A percentile compares a stretch with the other conserved stretches of the same genome.
Evolutionary conservation across 2,113 vertebrate genomes (phyloP).

Genomic region (Tetrax tetrax): DNA sequence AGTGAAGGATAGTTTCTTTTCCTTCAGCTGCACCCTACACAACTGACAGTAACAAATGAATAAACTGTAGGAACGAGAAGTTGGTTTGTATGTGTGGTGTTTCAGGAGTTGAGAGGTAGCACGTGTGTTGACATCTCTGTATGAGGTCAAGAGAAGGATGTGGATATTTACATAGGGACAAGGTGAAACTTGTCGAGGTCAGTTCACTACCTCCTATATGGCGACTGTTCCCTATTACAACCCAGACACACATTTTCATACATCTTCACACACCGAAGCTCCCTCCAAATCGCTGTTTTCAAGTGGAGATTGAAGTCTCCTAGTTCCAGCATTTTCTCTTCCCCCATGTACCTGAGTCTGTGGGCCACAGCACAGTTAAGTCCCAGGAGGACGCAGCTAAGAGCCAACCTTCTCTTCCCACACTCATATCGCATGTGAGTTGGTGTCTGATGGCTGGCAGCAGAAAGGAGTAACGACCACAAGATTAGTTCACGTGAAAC

Average conservation of each 20-base stretch:
- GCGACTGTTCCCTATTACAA: fast-evolving
- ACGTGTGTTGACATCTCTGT: not conserved
- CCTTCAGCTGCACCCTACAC: not conserved
- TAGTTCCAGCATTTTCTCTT: not conserved
- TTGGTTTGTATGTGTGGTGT: not conserved
- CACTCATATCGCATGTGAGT: not conserved
- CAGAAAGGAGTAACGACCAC: not conserved
- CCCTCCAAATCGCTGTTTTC: fast-evolving
- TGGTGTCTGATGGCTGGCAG: not conserved
- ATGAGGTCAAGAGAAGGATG: not conserved
- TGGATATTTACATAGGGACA: not conserved
- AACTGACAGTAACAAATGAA: fast-evolving
- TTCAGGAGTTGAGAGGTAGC: not conserved
- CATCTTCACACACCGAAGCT: fast-evolving
- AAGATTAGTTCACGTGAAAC: not conserved
- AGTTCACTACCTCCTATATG: not conserved
- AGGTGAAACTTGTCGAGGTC: fast-evolving
- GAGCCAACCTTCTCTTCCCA: not conserved
- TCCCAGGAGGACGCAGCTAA: not conserved
- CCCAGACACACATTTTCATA: not conserved
- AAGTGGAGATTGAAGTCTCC: not conserved
- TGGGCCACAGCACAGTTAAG: not conserved
- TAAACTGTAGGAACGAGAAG: fast-evolving
- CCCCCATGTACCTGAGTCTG: not conserved
- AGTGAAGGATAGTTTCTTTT: not conserved